Base-by-base conservation (phyloP, 1,140 invertebrate species). In the Hetaerina americana region DNA sequence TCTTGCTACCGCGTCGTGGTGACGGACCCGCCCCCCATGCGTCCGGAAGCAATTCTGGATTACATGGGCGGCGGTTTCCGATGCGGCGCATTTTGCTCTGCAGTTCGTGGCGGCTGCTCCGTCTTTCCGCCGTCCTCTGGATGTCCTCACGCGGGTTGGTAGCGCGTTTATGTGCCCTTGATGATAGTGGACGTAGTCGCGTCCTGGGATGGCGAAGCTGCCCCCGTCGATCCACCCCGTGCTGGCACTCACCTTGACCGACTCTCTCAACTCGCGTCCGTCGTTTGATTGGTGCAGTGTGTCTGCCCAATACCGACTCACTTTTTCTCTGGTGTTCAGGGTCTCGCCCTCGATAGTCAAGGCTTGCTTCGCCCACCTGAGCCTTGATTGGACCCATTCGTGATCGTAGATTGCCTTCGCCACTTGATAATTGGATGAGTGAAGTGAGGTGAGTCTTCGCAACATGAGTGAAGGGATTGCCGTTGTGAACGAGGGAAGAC, bases 101-200 rank as follows among this genome's bases (percentile, higher is more conserved):
- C 10, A 5, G 10, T 18, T 12, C 10, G 3, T 12, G 15, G 3
- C 40, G 3, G 15, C 40, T 40, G 6, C 31, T 40, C 31, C n/a
- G n/a, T 40, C 31, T 40, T 40, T 18, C 18, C 31, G 40, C 22
- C 40, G 15, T 57, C 40, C 40, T 12, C 40, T 57, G 40, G 40
- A 57, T 12, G 2, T 57, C 31, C n/a, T 22, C 0, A 77, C 73
- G 10, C 74, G n/a, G 0, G 75, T 75, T 5, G 77, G 78, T 5
- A 78, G 72, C 10, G 75, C 74, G 68, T 78, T 77, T 6, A 78
- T 78, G 25, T 77, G 71, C 0, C 74, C 72, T 27, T 76, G 77
- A 25, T 75, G 73, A 28, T 72, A 76, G 67, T 77, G 72, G 67
- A 78, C 73, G 69, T 49, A 79, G 72, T 79, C 76, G 1, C 76